Evolutionary conservation across 2,113 vertebrate genomes (phyloP).

Genomic region (Neogobius melanostomus): DNA sequence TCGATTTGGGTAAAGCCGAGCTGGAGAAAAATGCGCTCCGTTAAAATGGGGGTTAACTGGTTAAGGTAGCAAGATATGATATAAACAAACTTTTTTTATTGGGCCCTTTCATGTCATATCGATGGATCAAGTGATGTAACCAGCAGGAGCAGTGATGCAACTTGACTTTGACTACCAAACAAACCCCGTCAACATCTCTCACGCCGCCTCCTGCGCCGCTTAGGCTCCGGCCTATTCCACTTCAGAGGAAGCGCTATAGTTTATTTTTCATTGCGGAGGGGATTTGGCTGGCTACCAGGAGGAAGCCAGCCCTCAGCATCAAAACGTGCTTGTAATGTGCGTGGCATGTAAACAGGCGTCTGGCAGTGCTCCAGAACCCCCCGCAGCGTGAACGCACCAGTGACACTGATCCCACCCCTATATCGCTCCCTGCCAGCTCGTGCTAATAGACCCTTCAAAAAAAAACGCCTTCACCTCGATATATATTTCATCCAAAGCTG

Average conservation of each 20-base stretch:
- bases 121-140: conserved; percentile 5
- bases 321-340: conserved; percentile 35
- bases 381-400: conserved; percentile 46
- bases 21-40: no score
- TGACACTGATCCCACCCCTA: conserved; percentile 73
- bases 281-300: conserved; percentile 71
- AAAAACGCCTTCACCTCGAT: conserved; percentile 68
- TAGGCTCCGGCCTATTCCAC: conserved; percentile 43
- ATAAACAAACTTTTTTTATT: no score
- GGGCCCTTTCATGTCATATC: neutral
- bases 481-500: conserved; percentile 76
- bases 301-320: conserved; percentile 57
- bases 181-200: conserved; percentile 57
- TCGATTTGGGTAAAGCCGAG: no score
- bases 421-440: conserved; percentile 61
- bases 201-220: conserved; percentile 33
- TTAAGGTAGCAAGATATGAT: no score
- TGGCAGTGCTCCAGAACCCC: conserved; percentile 68
- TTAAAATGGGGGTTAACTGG: no score
- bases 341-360: conserved; percentile 74
- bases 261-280: conserved; percentile 63
- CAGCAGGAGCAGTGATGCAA: conserved; percentile 17
- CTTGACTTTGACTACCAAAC: conserved; percentile 25
- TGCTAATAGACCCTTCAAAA: conserved; percentile 78
- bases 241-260: conserved; percentile 51